phyloP scores from a whole-genome alignment of 92 coral and sea anemone genomes.

The Nematostella vectensis region DNA sequence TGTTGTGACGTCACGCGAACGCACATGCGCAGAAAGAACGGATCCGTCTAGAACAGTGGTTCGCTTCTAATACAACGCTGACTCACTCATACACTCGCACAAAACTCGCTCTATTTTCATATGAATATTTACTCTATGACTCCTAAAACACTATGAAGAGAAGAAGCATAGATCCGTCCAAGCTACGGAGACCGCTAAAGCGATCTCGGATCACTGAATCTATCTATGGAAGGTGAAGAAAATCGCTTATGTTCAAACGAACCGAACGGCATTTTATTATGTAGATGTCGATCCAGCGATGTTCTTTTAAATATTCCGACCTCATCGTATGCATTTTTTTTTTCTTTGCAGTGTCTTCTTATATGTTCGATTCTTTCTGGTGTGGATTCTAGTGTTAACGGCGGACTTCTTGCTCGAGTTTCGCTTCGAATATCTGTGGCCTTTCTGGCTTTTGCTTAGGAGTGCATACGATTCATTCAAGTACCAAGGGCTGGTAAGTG shows the following conservation, averaged over 20 bases:
- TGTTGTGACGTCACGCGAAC: slow-evolving; percentile 30
- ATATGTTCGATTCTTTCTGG: slow-evolving; percentile 92
- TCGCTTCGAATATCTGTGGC: slow-evolving; percentile 99
- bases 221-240: slow-evolving; percentile 94
- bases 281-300: slow-evolving; percentile 1
- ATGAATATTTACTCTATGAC: slow-evolving; percentile 37
- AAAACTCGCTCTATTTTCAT: slow-evolving; percentile 7
- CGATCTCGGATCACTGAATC: slow-evolving; percentile 99
- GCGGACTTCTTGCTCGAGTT: slow-evolving; percentile 99
- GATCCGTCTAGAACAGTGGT: slow-evolving; percentile 17
- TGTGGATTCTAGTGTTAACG: slow-evolving; percentile 93
- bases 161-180: slow-evolving; percentile 97
- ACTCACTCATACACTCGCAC: slow-evolving; percentile 1
- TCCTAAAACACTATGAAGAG: slow-evolving; percentile 65
- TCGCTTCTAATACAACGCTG: slow-evolving; percentile 15
- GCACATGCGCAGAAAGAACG: slow-evolving; percentile 22
- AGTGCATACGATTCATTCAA: slow-evolving; percentile 99
- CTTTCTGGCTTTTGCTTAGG: slow-evolving; percentile 95
- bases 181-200: slow-evolving; percentile 89
- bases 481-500: slow-evolving; percentile 96
- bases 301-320: slow-evolving; percentile 19
- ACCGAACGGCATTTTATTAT: background rate
- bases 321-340: slow-evolving; percentile 23
- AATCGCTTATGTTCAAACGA: too few relatives aligned
- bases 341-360: slow-evolving; percentile 79